A percentile compares a stretch with the other conserved stretches of the same genome.
Conservation (phyloP, 2,113 vertebrate genomes). For the Sitta europaea region DNA sequence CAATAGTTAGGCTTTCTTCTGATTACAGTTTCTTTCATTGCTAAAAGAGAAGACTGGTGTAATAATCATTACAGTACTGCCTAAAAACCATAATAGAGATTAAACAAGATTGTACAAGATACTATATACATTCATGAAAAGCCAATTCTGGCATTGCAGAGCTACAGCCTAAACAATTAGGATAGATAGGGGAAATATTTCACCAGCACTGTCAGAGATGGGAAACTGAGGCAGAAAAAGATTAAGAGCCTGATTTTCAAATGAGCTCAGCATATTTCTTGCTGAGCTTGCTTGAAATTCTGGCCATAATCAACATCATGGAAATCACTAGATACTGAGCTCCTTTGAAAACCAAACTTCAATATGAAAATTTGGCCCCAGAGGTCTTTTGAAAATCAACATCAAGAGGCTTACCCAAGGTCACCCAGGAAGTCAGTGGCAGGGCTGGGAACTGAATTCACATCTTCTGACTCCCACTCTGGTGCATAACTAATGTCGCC, state of each 20-base stretch:
- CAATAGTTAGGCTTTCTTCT: background rate
- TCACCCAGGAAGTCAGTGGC: conserved; percentile 53
- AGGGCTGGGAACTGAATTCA: conserved; percentile 40
- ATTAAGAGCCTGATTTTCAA: conserved; percentile 38
- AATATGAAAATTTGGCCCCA: conserved; percentile 56
- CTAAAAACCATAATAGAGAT: background rate
- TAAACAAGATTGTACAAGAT: background rate
- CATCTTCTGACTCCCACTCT: conserved; percentile 57
- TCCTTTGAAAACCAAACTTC: conserved; percentile 60
- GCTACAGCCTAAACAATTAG: conserved; percentile 5
- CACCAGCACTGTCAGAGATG: background rate
- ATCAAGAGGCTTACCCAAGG: conserved; percentile 63
- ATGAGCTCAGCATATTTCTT: conserved; percentile 32
- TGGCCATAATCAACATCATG: conserved; percentile 44
- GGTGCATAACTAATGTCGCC: conserved; percentile 20
- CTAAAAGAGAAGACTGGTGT: background rate
- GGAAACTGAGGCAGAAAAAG: conserved; percentile 53
- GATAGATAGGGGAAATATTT: background rate
- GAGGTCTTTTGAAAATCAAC: conserved; percentile 56
- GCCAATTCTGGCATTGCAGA: background rate
- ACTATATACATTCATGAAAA: background rate
- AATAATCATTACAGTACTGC: background rate
- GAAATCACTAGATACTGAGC: conserved; percentile 51
- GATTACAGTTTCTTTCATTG: background rate
- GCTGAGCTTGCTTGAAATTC: conserved; percentile 36